Base-by-base conservation (phyloP, 2,888 invertebrate genomes). In the Drosophila paramelanica region DNA sequence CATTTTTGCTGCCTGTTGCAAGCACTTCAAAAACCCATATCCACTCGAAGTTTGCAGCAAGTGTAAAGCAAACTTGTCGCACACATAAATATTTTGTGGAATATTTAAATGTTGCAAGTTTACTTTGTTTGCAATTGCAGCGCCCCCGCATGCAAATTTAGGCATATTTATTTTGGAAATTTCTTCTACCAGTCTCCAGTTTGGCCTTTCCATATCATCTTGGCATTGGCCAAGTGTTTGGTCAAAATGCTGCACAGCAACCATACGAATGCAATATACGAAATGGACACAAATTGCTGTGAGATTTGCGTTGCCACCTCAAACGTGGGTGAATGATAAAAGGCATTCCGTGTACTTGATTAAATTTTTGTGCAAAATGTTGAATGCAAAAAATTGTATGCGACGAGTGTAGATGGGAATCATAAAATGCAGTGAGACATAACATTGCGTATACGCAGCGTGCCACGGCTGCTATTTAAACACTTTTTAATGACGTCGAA, bases 311-410 rank as follows among this genome's bases (percentile, higher is more conserved):
- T 33, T 3, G 17, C 33, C 33, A 11, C 5, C n/a, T 5, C 13
- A 7, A 10, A 23, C 33, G 10, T 39, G 23, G 14, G 8, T 7
- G 13, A 53, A 31, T 25, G 25, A 23, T 0, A 36, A 39, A 57
- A 58, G 53, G 59, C 3, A 33, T 11, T 36, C 5, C 13, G 41
- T 38, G 20, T 47, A 51, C 71, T 87, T 84, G 81, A 82, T 82
- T 84, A 87, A 87, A 87, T 73, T 84, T 70, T 59, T 61, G 65
- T 83, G 31, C 50, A 56, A 56, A 50, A 70, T 56, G 66, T 49
- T 11, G 36, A 41, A 58, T 67, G 60, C 52, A 61, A 67, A 53
- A 67, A 67, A 77, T 65, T 58, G 64, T 49, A 67, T 72, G 68
- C 50, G 50, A 57, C 51, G 46, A 42, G 60, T 13, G 20, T 46